These are phyloP conservation scores for Trichonephila clavata DNA, from an alignment of 1,140 invertebrate species.

Conservation along the genomic window DNA sequence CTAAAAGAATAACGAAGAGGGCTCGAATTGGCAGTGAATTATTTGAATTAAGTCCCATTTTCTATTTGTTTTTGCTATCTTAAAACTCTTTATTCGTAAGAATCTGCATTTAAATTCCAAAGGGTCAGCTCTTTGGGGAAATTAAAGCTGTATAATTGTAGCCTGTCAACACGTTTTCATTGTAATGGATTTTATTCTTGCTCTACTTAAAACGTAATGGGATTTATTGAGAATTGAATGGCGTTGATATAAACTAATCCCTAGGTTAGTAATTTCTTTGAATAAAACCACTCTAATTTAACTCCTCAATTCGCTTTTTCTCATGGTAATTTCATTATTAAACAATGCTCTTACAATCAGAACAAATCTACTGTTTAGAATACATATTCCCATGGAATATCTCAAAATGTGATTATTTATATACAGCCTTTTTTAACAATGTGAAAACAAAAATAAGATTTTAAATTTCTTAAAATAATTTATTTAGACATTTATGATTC, in stretches of 20 bases:
- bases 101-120: not conserved
- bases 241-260: not conserved
- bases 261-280: not conserved
- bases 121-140: conserved; percentile 36
- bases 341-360: too few species aligned
- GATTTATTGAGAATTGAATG: not conserved
- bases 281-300: not conserved
- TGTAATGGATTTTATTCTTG: not conserved
- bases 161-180: not conserved
- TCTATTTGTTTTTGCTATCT: conserved; percentile 11
- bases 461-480: too few species aligned
- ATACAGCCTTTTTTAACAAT: too few species aligned
- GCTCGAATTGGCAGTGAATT: not conserved
- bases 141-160: conserved; percentile 35
- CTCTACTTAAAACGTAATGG: not conserved
- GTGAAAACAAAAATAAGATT: too few species aligned
- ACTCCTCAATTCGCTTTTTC: not conserved
- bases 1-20: not conserved
- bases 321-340: not conserved
- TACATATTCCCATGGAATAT: too few species aligned
- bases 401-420: too few species aligned
- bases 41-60: conserved; percentile 12
- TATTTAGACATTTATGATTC: too few species aligned
- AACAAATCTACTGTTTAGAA: too few species aligned
- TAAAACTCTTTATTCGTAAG: not conserved